phyloP scores from a whole-genome alignment of 2,113 vertebrate genomes.

The Illadopsis cleaveri region DNA sequence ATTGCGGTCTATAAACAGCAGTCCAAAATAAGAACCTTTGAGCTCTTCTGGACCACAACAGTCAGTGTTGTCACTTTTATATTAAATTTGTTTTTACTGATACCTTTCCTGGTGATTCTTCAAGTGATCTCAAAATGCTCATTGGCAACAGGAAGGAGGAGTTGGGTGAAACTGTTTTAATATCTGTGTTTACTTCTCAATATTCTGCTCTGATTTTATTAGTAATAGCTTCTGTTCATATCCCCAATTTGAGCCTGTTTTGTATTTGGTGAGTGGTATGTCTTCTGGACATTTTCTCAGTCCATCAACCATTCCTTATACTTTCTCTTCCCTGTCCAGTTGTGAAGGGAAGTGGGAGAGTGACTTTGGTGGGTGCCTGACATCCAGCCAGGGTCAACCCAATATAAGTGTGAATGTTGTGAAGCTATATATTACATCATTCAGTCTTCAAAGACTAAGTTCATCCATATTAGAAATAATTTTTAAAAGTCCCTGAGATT shows the following conservation, averaged over 20 bases:
- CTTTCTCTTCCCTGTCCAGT: not conserved
- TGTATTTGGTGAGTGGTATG: not conserved
- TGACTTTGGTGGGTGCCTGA: not conserved
- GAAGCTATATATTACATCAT: not conserved
- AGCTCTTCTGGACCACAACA: not conserved
- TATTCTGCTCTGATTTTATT: not conserved
- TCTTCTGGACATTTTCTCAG: not conserved
- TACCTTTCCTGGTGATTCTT: not conserved
- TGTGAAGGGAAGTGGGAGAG: not conserved
- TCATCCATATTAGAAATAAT: not conserved
- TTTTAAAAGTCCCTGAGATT: not conserved
- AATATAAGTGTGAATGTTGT: not conserved
- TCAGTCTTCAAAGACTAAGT: not conserved
- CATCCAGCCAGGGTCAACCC: not conserved
- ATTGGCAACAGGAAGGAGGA: not conserved
- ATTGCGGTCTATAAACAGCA: rapidly evolving
- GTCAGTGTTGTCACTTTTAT: not conserved
- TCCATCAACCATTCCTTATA: not conserved
- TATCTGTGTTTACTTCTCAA: not conserved
- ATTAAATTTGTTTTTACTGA: not conserved
- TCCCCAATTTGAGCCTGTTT: rapidly evolving
- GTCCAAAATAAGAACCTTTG: not conserved
- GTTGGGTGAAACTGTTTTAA: not conserved
- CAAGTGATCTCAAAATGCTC: not conserved
- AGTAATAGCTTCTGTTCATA: not conserved